A percentile compares a stretch with the other conserved stretches of the same genome.
Conservation (phyloP, 1,140 invertebrate species). For the Colletes gigas region DNA sequence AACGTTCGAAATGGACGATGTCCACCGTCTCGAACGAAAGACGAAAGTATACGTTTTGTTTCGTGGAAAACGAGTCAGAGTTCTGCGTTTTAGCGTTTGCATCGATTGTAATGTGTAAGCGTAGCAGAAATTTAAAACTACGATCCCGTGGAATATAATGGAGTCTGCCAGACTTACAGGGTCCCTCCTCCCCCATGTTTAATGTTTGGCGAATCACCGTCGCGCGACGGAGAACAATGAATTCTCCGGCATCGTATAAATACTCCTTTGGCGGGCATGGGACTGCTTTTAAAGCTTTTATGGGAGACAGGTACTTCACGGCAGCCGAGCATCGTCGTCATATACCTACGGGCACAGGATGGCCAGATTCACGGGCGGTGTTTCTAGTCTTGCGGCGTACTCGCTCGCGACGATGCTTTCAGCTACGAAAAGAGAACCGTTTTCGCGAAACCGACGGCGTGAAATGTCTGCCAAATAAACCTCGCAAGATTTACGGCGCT, state of each 20-base stretch:
- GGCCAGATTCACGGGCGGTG: conserved; percentile 1
- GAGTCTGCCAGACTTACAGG: neutral
- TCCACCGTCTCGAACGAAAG: too few relatives aligned
- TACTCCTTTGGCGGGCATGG: conserved; percentile 31
- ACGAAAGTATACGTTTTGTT: too few relatives aligned
- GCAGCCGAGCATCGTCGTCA: neutral
- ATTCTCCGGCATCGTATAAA: conserved; percentile 18
- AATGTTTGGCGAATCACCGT: conserved; percentile 32
- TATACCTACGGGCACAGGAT: neutral
- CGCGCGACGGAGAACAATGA: conserved; percentile 11
- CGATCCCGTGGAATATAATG: neutral
- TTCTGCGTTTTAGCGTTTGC: too few relatives aligned
- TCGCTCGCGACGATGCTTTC: conserved; percentile 9
- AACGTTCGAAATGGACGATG: too few relatives aligned
- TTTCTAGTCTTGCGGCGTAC: conserved; percentile 1
- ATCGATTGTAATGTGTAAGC: too few relatives aligned
- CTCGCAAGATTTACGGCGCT: neutral
- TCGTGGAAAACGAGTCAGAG: too few relatives aligned
- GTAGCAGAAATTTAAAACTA: too few relatives aligned
- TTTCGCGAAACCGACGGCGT: too few relatives aligned
- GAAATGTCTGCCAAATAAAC: too few relatives aligned
- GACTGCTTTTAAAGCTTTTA: conserved; percentile 53
- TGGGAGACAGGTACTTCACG: conserved; percentile 18
- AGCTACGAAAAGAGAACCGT: neutral
- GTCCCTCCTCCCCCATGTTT: neutral